These are phyloP conservation scores for Drosophila nasuta DNA, from an alignment of 1,140 invertebrate genomes.

Conservation along the genomic window DNA sequence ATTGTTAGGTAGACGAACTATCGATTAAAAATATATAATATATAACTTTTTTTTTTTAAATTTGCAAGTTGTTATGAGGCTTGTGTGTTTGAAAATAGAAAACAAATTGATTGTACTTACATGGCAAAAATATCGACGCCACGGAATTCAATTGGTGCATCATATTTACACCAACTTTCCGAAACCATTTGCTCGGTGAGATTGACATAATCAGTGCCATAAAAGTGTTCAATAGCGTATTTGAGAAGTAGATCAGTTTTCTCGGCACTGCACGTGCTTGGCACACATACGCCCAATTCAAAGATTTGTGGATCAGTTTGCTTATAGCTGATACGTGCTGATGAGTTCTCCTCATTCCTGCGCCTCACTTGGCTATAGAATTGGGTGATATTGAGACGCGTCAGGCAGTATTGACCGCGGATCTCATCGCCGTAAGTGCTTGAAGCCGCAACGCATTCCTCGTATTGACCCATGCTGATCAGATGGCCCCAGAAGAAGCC, in stretches of 20 bases:
- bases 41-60: too few species aligned
- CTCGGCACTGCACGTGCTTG: constrained; percentile 60
- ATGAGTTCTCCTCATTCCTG: constrained; percentile 46
- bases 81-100: too few species aligned
- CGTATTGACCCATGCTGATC: constrained; percentile 78
- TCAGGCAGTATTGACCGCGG: constrained; percentile 74
- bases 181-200: constrained; percentile 35
- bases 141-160: constrained; percentile 68
- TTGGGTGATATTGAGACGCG: constrained; percentile 63
- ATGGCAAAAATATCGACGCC: constrained; percentile 79
- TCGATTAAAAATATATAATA: too few species aligned
- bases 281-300: constrained; percentile 75
- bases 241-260: constrained; percentile 62
- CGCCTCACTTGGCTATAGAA: constrained; percentile 59
- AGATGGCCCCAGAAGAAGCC: constrained; percentile 78
- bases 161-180: constrained; percentile 67
- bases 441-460: constrained; percentile 75
- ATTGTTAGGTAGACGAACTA: too few species aligned
- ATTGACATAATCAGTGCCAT: constrained; percentile 47
- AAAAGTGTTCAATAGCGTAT: constrained; percentile 46
- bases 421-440: constrained; percentile 50
- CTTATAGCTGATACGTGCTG: constrained; percentile 67
- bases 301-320: constrained; percentile 65
- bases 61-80: too few species aligned
- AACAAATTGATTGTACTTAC: constrained; percentile 51